These are phyloP conservation scores for Hipparchia sbordonii DNA, from an alignment of 2,888 invertebrate genomes.

Conservation along the genomic window DNA sequence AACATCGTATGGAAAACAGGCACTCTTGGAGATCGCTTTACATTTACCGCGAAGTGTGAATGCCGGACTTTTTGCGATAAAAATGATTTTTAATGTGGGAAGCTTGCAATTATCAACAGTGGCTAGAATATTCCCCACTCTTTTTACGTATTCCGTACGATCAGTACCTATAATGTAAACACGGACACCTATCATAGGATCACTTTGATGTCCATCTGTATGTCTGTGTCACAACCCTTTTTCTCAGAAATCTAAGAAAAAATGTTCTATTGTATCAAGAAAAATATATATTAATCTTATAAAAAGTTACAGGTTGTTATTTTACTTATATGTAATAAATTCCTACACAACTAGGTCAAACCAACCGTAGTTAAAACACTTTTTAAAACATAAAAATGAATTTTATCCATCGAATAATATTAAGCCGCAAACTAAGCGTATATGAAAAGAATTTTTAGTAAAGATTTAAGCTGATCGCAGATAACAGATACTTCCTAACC, in stretches of 20 bases:
- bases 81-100: constrained; percentile 15
- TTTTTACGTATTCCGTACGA: neutral
- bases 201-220: no score
- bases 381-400: constrained; percentile 15
- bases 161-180: no score
- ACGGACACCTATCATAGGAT: no score
- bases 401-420: constrained; percentile 16
- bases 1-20: constrained; percentile 23
- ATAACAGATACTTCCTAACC: neutral
- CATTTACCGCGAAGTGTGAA: constrained; percentile 23
- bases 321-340: no score
- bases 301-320: no score
- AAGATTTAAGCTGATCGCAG: constrained; percentile 42
- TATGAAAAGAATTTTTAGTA: constrained; percentile 48
- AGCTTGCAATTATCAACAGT: constrained; percentile 2
- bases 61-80: constrained; percentile 19
- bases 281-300: no score
- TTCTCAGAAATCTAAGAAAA: no score
- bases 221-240: no score
- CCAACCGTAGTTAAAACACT: neutral
- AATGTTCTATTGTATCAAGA: no score
- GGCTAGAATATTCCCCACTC: neutral
- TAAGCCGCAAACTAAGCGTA: constrained; percentile 15
- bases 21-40: constrained; percentile 21
- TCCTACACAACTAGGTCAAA: neutral